Base-by-base conservation (phyloP, 2,113 vertebrate species). In the Leptobrachium leishanense region DNA sequence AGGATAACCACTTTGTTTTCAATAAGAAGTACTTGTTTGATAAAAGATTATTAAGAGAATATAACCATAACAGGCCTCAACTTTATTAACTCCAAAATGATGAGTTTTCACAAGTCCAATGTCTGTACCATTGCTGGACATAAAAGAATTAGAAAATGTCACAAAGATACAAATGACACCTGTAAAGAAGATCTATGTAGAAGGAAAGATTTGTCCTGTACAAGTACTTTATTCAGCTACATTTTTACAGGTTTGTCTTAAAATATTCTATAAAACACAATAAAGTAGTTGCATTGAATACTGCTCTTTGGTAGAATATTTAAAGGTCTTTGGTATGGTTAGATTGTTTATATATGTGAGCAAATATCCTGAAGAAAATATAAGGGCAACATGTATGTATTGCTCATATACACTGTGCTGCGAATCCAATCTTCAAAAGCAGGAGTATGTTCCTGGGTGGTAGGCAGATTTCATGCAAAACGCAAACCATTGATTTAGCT, bases 251-350 rank as follows among this genome's bases (percentile, higher is more conserved):
- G 13, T 57, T 62, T 40, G 15, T 41, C 54, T 77, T 77, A 70
- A 76, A 76, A 43, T 55, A 70, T 43, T 59, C 68, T 43, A 15
- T 43, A 68, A 70, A 59, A 62, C 65, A 39, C 59, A 44, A 31
- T 76, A 63, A 77, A 77, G 57, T 13, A 57, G 54, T 77, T 77
- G 44, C 20, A 42, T 31, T 68, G 50, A 39, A 68, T 68, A 76
- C 64, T 55, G 64, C 62, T 55, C 46, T 68, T 11, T 44, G 31
- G 50, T 55, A 62, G 66, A 42, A 57, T 68, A 68, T 46, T 55
- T 44, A 65, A 55, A 41, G 69, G 13, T 13, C 75, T 69, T 77
- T 77, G 66, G 67, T 77, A 70, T 64, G 6, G 62, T 39, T 64
- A 50, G n/a, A 10, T 64, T 64, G 5, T 13, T 64, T 62, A 2